phyloP scores from a whole-genome alignment of 2,113 vertebrate genomes.

The Clarias macrocephalus region DNA sequence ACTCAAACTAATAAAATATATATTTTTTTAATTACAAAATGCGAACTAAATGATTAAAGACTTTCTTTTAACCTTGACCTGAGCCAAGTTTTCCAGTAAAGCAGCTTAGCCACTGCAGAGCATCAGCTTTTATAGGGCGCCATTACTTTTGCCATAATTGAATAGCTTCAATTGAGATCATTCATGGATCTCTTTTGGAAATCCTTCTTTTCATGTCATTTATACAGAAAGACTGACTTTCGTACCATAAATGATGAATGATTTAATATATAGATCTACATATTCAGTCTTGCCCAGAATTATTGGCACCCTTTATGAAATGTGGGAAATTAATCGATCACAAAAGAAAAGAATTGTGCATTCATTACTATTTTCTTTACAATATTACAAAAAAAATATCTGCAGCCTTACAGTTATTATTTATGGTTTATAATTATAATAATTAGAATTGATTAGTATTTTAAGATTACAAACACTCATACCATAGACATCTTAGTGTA shows the following conservation, averaged over 20 bases:
- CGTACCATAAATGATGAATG: not conserved
- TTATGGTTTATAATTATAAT: no score
- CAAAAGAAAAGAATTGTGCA: not conserved
- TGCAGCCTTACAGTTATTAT: no score
- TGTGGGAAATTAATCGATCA: not conserved
- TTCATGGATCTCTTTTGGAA: not conserved
- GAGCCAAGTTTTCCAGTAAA: not conserved
- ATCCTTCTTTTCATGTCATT: not conserved
- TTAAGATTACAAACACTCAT: not conserved
- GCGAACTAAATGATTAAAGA: not conserved
- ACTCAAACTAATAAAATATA: not conserved
- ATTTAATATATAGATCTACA: not conserved
- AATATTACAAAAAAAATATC: no score
- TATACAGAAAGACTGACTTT: not conserved
- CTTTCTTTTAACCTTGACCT: not conserved
- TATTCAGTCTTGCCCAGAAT: not conserved
- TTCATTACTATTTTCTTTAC: not conserved
- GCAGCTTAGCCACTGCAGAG: not conserved
- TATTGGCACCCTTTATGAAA: not conserved
- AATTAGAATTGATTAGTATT: no score
- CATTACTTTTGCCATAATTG: not conserved
- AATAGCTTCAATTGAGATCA: not conserved
- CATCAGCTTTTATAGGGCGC: not conserved
- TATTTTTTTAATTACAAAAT: not conserved
- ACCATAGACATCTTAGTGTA: not conserved